A percentile compares a stretch with the other conserved stretches of the same genome.
Conservation (phyloP, 2,113 vertebrate genomes). For the Mandrillus leucophaeus region DNA sequence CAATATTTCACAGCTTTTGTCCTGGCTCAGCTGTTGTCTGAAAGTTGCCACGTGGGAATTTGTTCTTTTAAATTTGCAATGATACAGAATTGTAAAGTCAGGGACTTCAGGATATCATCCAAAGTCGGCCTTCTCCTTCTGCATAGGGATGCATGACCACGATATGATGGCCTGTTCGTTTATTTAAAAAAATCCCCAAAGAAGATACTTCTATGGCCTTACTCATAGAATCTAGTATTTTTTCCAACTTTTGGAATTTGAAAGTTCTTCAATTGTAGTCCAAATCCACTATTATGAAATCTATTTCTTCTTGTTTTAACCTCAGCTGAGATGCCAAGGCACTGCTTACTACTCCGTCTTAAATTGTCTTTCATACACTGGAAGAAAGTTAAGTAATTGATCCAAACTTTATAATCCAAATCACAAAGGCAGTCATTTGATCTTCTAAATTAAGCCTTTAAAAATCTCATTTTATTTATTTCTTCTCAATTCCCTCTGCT, state of each 20-base stretch:
- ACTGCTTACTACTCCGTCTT: background rate
- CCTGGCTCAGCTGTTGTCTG: slow-evolving; percentile 8
- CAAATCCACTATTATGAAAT: background rate
- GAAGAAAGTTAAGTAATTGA: background rate
- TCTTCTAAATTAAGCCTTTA: background rate
- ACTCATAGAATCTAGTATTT: background rate
- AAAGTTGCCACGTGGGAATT: background rate
- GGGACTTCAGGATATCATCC: background rate
- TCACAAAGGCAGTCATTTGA: background rate
- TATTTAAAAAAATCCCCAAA: background rate
- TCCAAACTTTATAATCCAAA: background rate
- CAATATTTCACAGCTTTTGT: background rate
- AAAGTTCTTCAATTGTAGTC: background rate
- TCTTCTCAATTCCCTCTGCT: background rate
- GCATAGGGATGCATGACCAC: accelerated
- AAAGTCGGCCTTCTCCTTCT: background rate
- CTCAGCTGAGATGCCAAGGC: background rate
- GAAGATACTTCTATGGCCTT: background rate
- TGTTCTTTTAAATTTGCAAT: background rate
- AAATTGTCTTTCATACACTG: background rate
- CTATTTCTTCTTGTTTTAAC: background rate
- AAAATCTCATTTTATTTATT: background rate
- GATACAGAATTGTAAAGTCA: background rate
- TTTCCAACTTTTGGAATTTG: background rate
- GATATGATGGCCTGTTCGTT: background rate